phyloP scores from a whole-genome alignment of 1,140 invertebrate genomes.

The Nymphalis io region DNA sequence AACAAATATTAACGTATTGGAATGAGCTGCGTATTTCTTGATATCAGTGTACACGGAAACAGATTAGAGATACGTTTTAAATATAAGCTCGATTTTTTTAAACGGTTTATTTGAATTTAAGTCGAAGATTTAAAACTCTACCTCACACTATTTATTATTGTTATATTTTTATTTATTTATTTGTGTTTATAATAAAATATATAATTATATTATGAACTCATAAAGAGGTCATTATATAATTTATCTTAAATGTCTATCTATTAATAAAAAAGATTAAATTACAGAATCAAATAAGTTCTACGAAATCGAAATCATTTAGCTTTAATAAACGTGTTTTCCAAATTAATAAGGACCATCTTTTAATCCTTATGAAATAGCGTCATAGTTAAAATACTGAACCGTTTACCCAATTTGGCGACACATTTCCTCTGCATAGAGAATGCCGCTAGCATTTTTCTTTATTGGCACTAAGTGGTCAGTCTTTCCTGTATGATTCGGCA shows the following conservation, averaged over 20 bases:
- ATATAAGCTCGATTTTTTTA: not conserved
- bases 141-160: no score
- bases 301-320: no score
- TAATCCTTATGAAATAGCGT: not conserved
- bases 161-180: no score
- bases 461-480: slow-evolving; percentile 34
- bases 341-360: not conserved
- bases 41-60: not conserved
- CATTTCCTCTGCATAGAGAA: slow-evolving; percentile 22
- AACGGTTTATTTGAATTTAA: no score
- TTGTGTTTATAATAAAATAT: no score
- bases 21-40: not conserved
- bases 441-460: slow-evolving; percentile 32
- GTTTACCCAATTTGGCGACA: slow-evolving; percentile 14
- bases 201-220: no score
- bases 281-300: no score
- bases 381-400: not conserved
- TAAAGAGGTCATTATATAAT: no score
- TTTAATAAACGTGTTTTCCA: not conserved
- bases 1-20: not conserved
- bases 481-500: slow-evolving; percentile 37
- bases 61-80: not conserved
- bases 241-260: no score
- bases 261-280: no score
- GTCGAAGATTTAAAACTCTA: no score